Conservation (phyloP, 1,140 invertebrate species). For the Heterodera carotae region DNA sequence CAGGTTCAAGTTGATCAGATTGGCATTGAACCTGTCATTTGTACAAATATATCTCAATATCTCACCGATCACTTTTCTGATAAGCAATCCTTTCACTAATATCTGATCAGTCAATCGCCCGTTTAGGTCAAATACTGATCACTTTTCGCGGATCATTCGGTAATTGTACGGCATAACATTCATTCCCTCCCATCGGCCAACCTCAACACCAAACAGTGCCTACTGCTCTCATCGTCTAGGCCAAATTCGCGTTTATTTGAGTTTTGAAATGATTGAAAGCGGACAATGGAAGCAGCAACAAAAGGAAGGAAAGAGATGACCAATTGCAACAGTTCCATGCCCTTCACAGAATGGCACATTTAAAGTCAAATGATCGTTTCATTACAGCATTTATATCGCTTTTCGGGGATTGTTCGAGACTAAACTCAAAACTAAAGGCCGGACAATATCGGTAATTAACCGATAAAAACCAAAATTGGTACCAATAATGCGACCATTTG, state of each 20-base stretch:
- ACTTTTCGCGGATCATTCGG: neutral
- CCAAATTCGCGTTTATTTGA: constrained; percentile 27
- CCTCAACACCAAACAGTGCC: constrained; percentile 24
- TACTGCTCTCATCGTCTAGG: constrained; percentile 15
- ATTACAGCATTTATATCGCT: too few species aligned
- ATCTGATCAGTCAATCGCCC: constrained; percentile 14
- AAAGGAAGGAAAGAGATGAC: neutral
- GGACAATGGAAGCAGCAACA: constrained; percentile 16
- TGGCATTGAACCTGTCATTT: constrained; percentile 17
- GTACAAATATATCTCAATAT: neutral
- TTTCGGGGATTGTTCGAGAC: too few species aligned
- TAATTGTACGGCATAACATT: too few species aligned
- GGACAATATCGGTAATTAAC: too few species aligned
- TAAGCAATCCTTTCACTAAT: too few species aligned
- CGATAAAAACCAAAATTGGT: too few species aligned
- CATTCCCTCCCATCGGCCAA: neutral
- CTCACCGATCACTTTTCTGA: too few species aligned
- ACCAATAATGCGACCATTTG: too few species aligned
- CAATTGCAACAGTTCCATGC: neutral
- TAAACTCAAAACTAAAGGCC: too few species aligned
- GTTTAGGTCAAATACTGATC: neutral
- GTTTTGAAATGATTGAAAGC: constrained; percentile 35
- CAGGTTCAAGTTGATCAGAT: constrained; percentile 15
- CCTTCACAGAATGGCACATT: too few species aligned
- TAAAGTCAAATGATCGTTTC: too few species aligned